Evolutionary conservation across 2,797 vertebrate genomes (phyloP).

Genomic region (Aldrovandia affinis): DNA sequence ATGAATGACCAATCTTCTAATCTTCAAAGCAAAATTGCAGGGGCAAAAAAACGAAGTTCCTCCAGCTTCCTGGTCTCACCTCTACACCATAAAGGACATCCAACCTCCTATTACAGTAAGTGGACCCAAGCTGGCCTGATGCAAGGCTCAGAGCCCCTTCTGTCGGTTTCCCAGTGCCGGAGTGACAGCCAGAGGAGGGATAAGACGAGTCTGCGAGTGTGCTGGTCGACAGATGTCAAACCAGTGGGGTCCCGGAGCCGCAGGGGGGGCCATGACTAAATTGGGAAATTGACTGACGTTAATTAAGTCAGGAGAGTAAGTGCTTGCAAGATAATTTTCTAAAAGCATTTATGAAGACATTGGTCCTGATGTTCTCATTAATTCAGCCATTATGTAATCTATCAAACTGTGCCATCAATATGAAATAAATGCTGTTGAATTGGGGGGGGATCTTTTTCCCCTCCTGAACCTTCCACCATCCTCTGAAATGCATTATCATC

Average conservation of each 20-base stretch:
- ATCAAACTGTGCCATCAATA: conserved; percentile 10
- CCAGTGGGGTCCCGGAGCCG: conserved; percentile 47
- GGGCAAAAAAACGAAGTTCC: neutral
- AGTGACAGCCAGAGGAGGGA: conserved; percentile 41
- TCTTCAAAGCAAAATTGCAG: neutral
- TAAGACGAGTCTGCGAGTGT: conserved; percentile 45
- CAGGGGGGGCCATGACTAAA: conserved; percentile 36
- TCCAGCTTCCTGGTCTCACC: neutral
- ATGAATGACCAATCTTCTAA: neutral
- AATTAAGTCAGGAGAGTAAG: conserved; percentile 45
- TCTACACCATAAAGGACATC: conserved; percentile 35
- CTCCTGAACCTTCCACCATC: neutral
- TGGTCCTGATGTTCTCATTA: neutral
- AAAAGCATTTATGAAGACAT: conserved; percentile 5
- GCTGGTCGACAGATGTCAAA: conserved; percentile 57
- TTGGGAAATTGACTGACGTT: conserved; percentile 45
- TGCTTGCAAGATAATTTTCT: conserved; percentile 26
- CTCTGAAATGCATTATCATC: neutral
- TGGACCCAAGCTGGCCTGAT: conserved; percentile 35
- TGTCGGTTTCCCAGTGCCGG: conserved; percentile 25
- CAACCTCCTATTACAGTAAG: conserved; percentile 31
- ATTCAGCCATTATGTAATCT: conserved; percentile 12
- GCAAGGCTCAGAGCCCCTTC: conserved; percentile 23
- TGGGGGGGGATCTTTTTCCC: too few relatives aligned
- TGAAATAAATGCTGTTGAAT: conserved; percentile 13